Evolutionary conservation across 2,113 vertebrate genomes (phyloP).

Genomic region (Cervus canadensis): DNA sequence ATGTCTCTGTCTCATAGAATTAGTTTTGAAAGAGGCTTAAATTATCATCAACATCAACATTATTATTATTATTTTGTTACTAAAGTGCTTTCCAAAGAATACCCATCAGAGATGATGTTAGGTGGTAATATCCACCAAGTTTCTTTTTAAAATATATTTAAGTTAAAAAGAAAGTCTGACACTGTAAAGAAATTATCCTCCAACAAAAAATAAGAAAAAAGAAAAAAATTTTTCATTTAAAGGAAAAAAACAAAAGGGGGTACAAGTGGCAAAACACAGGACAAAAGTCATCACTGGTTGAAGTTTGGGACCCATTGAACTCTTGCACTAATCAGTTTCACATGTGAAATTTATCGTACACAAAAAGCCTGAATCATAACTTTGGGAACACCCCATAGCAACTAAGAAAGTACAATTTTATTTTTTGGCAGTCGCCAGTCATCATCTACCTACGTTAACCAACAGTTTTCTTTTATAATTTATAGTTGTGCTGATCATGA

Average conservation of each 20-base stretch:
- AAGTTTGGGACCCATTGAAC: neutral
- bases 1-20: neutral
- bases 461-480: neutral
- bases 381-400: neutral
- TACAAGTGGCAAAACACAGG: neutral
- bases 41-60: neutral
- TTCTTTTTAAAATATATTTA: slow-evolving; percentile 9
- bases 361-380: neutral
- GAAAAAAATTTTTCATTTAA: neutral
- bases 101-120: neutral
- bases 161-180: neutral
- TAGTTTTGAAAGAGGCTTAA: neutral
- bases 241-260: neutral
- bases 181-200: neutral
- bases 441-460: neutral
- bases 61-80: neutral
- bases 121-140: neutral
- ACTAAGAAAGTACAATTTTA: neutral
- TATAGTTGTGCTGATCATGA: neutral
- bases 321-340: neutral
- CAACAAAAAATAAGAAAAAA: neutral
- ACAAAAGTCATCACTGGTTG: neutral
- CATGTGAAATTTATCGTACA: neutral
- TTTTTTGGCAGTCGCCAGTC: neutral
- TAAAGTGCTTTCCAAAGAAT: slow-evolving; percentile 37